Conservation (phyloP, 64 coral and sea anemone genomes). For the Actinia tenebrosa region DNA sequence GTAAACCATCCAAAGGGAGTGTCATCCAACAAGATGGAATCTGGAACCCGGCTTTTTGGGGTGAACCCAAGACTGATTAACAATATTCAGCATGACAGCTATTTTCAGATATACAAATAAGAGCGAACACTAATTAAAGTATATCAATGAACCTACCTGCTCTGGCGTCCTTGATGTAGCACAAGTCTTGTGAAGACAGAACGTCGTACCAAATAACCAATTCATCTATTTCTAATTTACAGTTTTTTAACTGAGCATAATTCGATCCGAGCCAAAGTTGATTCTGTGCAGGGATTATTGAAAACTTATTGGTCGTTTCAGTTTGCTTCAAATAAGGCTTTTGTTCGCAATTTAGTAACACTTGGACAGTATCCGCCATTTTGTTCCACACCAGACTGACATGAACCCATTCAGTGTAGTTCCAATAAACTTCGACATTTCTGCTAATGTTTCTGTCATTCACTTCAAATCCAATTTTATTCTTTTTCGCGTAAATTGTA, state of each 20-base stretch:
- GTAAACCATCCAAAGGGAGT: no score
- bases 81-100: no score
- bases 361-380: constrained; percentile 17
- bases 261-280: constrained; percentile 64
- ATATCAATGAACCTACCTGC: constrained; percentile 45
- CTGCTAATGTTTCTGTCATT: constrained; percentile 37
- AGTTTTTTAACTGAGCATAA: constrained; percentile 36
- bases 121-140: no score
- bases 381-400: constrained; percentile 80
- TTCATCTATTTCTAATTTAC: constrained; percentile 74
- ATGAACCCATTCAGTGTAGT: constrained; percentile 46
- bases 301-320: neutral
- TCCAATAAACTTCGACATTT: constrained; percentile 34
- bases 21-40: no score
- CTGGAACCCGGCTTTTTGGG: no score
- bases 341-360: constrained; percentile 54
- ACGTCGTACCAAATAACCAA: constrained; percentile 69
- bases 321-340: neutral
- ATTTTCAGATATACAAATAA: no score
- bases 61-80: no score
- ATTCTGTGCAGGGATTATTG: constrained; percentile 22
- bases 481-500: constrained; percentile 24
- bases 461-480: constrained; percentile 41
- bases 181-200: constrained; percentile 37
- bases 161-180: constrained; percentile 60